Evolutionary conservation across 1,140 invertebrate genomes (phyloP).

Genomic region (Drosophila prosaltans): DNA sequence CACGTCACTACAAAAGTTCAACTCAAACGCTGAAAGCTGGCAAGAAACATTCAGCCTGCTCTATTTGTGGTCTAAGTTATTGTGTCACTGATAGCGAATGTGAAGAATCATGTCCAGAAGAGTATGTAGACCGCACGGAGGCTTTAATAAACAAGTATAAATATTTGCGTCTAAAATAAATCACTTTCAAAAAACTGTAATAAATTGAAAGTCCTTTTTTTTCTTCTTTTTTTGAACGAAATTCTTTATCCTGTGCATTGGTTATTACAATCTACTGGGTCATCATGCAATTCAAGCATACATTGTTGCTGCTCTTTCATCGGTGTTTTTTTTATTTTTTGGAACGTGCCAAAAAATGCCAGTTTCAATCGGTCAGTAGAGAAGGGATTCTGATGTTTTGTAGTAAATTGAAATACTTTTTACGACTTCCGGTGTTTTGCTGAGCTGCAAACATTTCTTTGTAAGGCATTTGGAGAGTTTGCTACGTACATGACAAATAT

Average conservation of each 20-base stretch:
- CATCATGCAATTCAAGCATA: constrained; percentile 2
- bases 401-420: constrained; percentile 73
- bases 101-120: background rate
- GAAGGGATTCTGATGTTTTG: constrained; percentile 44
- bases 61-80: constrained; percentile 1
- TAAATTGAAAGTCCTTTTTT: constrained; percentile 1
- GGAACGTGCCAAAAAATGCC: constrained; percentile 30
- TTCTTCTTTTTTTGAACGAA: background rate
- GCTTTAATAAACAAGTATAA: background rate
- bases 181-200: background rate
- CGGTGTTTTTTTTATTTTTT: background rate
- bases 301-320: constrained; percentile 27
- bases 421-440: constrained; percentile 65
- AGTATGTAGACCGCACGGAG: background rate
- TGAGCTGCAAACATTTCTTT: constrained; percentile 58
- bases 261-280: background rate
- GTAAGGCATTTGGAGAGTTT: constrained; percentile 55
- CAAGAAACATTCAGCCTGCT: background rate
- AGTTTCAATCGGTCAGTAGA: constrained; percentile 20
- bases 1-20: background rate
- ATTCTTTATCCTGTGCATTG: background rate
- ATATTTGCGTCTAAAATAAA: constrained; percentile 16
- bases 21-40: background rate
- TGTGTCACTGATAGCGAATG: constrained; percentile 1
- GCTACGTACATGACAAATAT: constrained; percentile 61